These are phyloP conservation scores for Peromyscus attwateri DNA, from an alignment of 2,797 vertebrate species.

Conservation along the genomic window DNA sequence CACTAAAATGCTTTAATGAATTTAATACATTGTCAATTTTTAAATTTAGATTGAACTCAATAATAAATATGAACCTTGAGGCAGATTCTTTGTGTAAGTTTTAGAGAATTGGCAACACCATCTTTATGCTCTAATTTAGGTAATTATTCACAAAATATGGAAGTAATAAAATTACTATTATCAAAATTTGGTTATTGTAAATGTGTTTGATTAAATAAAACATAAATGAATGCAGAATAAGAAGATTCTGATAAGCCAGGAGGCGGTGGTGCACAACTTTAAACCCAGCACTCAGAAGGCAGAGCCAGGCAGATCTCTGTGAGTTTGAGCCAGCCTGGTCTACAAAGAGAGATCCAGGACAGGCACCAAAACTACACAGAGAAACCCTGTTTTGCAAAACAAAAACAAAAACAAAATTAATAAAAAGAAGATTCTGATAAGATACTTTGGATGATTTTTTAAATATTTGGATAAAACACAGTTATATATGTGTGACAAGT, in stretches of 20 bases:
- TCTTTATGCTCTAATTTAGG: background rate
- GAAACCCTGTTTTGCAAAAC: too few relatives aligned
- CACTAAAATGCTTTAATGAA: slow-evolving; percentile 16
- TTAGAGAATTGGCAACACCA: background rate
- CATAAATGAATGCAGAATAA: background rate
- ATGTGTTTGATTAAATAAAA: background rate
- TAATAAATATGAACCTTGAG: slow-evolving; percentile 28
- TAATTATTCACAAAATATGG: background rate
- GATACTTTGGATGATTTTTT: background rate
- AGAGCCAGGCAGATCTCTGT: too few relatives aligned
- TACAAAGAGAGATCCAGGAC: too few relatives aligned
- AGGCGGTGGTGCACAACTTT: too few relatives aligned
- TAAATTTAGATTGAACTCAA: slow-evolving; percentile 41
- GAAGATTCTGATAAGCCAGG: background rate
- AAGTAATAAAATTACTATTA: background rate
- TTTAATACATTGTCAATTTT: slow-evolving; percentile 39
- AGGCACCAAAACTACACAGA: too few relatives aligned
- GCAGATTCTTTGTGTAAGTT: slow-evolving; percentile 49
- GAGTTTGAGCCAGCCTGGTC: too few relatives aligned
- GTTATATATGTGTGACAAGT: background rate
- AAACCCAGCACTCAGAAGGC: too few relatives aligned
- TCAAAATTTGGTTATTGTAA: slow-evolving; percentile 35
- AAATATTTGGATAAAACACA: background rate
- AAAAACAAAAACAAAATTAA: too few relatives aligned
- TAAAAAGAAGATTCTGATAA: background rate